Evolutionary conservation across 2,797 vertebrate species (phyloP).

Genomic region (Esox lucius): DNA sequence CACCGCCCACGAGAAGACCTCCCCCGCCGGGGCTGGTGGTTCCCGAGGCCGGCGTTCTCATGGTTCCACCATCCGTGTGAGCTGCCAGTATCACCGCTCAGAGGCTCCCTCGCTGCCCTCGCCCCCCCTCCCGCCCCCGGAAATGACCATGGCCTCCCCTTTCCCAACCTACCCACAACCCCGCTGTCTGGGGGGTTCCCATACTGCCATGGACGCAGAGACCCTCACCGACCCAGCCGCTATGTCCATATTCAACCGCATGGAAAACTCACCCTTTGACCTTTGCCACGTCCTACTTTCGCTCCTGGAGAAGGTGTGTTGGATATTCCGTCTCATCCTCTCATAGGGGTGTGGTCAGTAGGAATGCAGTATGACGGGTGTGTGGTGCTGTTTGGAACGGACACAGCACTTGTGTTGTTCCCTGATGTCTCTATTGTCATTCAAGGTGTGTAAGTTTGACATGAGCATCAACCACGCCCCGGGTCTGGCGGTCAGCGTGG

Average conservation of each 20-base stretch:
- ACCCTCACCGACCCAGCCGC: slow-evolving; percentile 78
- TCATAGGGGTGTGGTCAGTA: no score
- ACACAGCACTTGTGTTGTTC: no score
- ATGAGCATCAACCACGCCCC: slow-evolving; percentile 87
- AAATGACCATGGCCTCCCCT: slow-evolving; percentile 63
- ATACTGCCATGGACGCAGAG: slow-evolving; percentile 63
- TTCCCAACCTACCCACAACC: slow-evolving; percentile 68
- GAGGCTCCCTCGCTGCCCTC: slow-evolving; percentile 43
- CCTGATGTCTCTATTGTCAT: no score
- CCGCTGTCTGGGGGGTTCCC: slow-evolving; percentile 64
- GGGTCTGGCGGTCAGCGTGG: slow-evolving; percentile 83
- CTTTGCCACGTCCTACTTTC: slow-evolving; percentile 92
- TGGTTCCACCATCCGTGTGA: slow-evolving; percentile 72
- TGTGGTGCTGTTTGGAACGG: no score
- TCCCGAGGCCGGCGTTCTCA: slow-evolving; percentile 75
- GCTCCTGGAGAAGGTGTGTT: slow-evolving; percentile 88
- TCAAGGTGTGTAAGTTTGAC: slow-evolving; percentile 93
- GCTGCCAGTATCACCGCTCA: slow-evolving; percentile 71
- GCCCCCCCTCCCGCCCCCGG: slow-evolving; percentile 7
- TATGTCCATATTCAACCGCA: slow-evolving; percentile 77
- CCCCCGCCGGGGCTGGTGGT: slow-evolving; percentile 38
- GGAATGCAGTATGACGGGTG: no score
- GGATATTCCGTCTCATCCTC: no score
- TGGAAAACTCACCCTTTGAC: slow-evolving; percentile 92
- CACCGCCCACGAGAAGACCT: slow-evolving; percentile 83